Conservation (phyloP, 2,113 vertebrate species). For the Capreolus pygargus region DNA sequence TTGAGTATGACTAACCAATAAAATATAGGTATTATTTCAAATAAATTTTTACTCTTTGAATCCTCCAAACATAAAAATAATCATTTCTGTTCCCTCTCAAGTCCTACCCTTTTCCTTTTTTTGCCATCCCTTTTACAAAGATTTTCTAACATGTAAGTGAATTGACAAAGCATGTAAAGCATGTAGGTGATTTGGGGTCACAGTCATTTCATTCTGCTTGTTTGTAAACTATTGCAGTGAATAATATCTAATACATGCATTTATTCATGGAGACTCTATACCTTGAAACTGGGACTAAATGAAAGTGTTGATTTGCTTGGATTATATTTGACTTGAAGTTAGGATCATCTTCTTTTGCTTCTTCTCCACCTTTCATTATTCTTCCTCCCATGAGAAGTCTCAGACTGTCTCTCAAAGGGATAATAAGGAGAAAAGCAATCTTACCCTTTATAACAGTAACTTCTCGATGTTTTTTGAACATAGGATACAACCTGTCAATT, state of each 20-base stretch:
- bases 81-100: neutral
- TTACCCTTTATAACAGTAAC: neutral
- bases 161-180: neutral
- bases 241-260: neutral
- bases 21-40: neutral
- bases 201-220: neutral
- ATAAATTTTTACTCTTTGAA: neutral
- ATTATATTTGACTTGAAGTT: neutral
- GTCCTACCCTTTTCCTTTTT: neutral
- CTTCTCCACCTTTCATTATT: neutral
- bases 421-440: neutral
- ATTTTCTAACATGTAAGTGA: neutral
- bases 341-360: neutral
- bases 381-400: neutral
- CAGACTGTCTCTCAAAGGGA: neutral
- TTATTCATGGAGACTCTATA: neutral
- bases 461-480: neutral
- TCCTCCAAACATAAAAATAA: neutral
- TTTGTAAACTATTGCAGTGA: neutral
- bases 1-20: neutral
- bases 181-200: neutral
- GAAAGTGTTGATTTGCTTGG: neutral
- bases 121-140: neutral
- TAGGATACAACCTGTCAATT: neutral
- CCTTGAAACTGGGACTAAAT: neutral